Conservation (phyloP, 2,113 vertebrate species). For the Erythrocercus mccallii region DNA sequence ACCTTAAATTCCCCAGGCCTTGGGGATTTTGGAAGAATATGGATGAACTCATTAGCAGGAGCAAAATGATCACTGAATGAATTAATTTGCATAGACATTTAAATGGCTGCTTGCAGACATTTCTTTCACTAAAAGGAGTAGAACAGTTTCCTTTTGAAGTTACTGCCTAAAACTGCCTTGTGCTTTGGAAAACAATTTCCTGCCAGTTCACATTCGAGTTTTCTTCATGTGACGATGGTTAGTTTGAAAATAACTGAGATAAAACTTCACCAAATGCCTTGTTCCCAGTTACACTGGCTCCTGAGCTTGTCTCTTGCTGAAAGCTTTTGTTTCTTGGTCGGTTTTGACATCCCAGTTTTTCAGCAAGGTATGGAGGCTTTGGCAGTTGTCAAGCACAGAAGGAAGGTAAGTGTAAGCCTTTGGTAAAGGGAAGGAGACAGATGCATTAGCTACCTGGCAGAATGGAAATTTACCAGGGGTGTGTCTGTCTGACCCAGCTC, state of each 20-base stretch:
- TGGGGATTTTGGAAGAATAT: neutral
- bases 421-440: neutral
- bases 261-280: neutral
- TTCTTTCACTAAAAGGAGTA: neutral
- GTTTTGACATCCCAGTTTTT: neutral
- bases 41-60: neutral
- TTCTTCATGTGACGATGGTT: neutral
- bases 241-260: neutral
- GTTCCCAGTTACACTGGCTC: neutral
- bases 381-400: neutral
- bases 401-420: neutral
- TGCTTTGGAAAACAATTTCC: neutral
- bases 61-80: neutral
- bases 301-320: neutral
- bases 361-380: neutral
- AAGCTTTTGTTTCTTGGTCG: neutral
- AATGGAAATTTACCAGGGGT: neutral
- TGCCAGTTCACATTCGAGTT: neutral
- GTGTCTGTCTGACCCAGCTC: neutral
- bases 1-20: neutral
- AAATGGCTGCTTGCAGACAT: neutral
- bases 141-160: neutral
- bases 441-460: neutral
- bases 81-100: neutral
- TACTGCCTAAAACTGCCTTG: neutral